Evolutionary conservation across 2,113 vertebrate genomes (phyloP), one percentile per base, ranked within the genome.

Genomic region (Cervus canadensis): DNA sequence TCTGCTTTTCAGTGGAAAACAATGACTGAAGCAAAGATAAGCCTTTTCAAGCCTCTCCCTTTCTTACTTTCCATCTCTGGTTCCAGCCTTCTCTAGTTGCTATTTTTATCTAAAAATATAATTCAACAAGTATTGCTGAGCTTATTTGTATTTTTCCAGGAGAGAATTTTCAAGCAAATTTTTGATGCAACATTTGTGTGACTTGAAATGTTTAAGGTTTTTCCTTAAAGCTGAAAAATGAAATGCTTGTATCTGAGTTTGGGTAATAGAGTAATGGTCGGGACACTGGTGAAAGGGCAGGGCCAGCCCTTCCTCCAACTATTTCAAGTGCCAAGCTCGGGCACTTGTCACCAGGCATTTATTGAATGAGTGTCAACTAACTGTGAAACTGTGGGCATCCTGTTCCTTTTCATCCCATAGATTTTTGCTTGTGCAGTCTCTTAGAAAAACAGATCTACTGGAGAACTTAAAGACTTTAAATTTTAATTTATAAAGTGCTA

Each of bases 31-130:
- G 95, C 11, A 1, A 82, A 97, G 84, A 92, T 93, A 97, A 95
- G 36, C 87, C 40, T 97, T 89, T 92, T 76, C 26, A 86, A 89
- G 92, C 78, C 3, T 56, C 56, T 83, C 26, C 78, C n/a, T 84
- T 93, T 96, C 16, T 95, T 94, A 48, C 30, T 96, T 91, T 92
- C 90, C 83, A 64, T 67, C 83, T 97, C 89, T 93, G 54, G 45
- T 81, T 92, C 84, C 88, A 95, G 67, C 60, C 84, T 92, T 71
- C 56, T 62, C 67, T 79, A 40, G 59, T 87, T 93, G 45, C 57
- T 93, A 59, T 76, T 94, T 97, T 97, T 93, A 94, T 91, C 88
- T 81, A 91, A 95, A 97, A 97, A 94, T 40, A 89, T 74, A 83
- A 87, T 96, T 76, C 83, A 94, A 5, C 26, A 48, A 85, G 43